Evolutionary conservation across 2,888 invertebrate species (phyloP), one percentile per base, ranked within the genome.

Genomic region (Torymus auratus): DNA sequence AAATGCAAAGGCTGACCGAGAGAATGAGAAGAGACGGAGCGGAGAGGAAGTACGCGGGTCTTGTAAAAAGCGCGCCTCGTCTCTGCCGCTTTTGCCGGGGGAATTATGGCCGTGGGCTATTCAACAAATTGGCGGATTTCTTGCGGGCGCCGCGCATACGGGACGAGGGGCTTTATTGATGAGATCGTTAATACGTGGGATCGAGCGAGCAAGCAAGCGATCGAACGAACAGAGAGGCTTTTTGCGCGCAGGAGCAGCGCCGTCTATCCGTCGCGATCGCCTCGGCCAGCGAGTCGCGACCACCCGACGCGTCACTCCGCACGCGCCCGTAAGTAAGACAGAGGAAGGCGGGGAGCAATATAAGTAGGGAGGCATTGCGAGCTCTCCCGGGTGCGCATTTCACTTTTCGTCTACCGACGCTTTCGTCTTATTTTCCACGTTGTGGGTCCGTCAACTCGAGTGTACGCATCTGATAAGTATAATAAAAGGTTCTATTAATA

Each of bases 141-240:
- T 88, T 89, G 87, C 84, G 78, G 20, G 20, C 20, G 69, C 14
- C 61, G 65, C 13, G 61, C 23, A 41, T 2, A 1, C 14, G 69
- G 78, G 71, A 79, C 79, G 82, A 77, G 7, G 75, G 83, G 86
- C 85, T 87, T 90, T 89, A 90, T 90, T 88, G 90, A 90, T 89
- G 90, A 88, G 89, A 90, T 90, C 90, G 89, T 90, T 90, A 90
- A 90, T 90, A 89, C 89, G 88, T 86, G 86, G 84, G 88, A 88
- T 86, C 87, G 84, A 85, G 85, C 87, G 86, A 20, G 20, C 20
- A 20, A 20, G 20, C 20, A 20, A 83, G 84, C 85, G 80, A 86
- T 85, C 87, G 87, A 83, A 82, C 84, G 81, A 77, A 83, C 84
- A 84, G 86, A 86, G 83, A 82, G 52, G 52, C 62, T 65, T 74